phyloP scores from a whole-genome alignment of 2,888 invertebrate species.

The Phrixothrix hirtus region DNA sequence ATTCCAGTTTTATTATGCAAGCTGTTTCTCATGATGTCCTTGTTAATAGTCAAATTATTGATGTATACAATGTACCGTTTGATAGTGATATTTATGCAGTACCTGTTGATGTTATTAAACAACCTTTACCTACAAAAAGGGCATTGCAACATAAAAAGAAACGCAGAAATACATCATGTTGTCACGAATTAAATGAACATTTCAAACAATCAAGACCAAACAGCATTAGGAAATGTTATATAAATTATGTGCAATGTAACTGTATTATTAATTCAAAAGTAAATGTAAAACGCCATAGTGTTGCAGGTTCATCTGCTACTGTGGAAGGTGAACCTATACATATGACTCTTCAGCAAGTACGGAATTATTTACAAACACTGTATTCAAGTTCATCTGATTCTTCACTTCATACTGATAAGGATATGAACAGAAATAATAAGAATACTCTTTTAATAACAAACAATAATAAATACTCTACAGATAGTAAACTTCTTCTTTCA shows the following conservation, averaged over 20 bases:
- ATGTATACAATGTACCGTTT: constrained; percentile 86
- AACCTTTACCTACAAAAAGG: constrained; percentile 59
- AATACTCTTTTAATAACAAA: constrained; percentile 42
- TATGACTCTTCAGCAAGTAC: constrained; percentile 82
- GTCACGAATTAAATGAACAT: constrained; percentile 48
- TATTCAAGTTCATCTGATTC: constrained; percentile 79
- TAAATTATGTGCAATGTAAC: constrained; percentile 24
- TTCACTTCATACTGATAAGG: constrained; percentile 58
- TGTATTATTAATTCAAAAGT: constrained; percentile 49
- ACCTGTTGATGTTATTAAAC: constrained; percentile 78
- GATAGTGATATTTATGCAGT: constrained; percentile 88
- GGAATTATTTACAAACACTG: constrained; percentile 79
- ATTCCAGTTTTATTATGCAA: constrained; percentile 85
- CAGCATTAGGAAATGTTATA: constrained; percentile 20
- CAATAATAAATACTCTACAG: constrained; percentile 50
- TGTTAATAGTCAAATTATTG: constrained; percentile 75
- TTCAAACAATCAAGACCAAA: constrained; percentile 29
- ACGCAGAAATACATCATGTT: constrained; percentile 53
- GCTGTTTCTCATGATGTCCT: constrained; percentile 86
- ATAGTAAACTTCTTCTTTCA: constrained; percentile 18
- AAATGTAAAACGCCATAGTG: constrained; percentile 65
- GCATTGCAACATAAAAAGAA: constrained; percentile 52
- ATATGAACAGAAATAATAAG: constrained; percentile 31
- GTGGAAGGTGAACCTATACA: constrained; percentile 75
- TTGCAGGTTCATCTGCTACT: constrained; percentile 64